phyloP scores from a whole-genome alignment of 92 coral and sea anemone species.

The Bergia puertoricense region DNA sequence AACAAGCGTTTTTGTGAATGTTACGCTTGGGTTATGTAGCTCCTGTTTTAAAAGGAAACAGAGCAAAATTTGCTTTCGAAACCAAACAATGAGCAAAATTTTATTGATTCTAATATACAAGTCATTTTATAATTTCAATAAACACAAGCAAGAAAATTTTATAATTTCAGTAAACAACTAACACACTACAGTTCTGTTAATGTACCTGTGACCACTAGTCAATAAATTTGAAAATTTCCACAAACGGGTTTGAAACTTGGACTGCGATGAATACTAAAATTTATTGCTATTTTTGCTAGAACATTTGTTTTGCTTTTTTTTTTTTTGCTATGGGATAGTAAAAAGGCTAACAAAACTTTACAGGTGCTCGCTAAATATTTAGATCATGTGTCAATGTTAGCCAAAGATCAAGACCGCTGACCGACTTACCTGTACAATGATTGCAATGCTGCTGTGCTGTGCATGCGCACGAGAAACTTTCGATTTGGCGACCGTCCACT shows the following conservation, averaged over 20 bases:
- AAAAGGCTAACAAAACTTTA: not conserved
- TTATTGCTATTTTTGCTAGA: not conserved
- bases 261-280: not conserved
- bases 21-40: not conserved
- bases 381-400: not conserved
- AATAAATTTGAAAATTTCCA: not conserved
- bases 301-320: not conserved
- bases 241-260: not conserved
- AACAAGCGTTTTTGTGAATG: not conserved
- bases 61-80: too few relatives aligned
- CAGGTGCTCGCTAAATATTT: not conserved
- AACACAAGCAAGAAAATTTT: too few relatives aligned
- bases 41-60: not conserved
- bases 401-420: not conserved
- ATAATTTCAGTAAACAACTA: not conserved
- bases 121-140: not conserved
- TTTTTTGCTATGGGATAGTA: too few relatives aligned
- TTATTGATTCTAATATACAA: too few relatives aligned
- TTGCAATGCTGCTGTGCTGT: too few relatives aligned
- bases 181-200: not conserved
- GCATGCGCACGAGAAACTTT: too few relatives aligned
- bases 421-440: not conserved
- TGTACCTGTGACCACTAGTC: not conserved
- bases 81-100: too few relatives aligned
- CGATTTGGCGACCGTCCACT: not conserved